These are phyloP conservation scores for Syritta pipiens DNA, from an alignment of 2,888 invertebrate genomes.

Conservation along the genomic window DNA sequence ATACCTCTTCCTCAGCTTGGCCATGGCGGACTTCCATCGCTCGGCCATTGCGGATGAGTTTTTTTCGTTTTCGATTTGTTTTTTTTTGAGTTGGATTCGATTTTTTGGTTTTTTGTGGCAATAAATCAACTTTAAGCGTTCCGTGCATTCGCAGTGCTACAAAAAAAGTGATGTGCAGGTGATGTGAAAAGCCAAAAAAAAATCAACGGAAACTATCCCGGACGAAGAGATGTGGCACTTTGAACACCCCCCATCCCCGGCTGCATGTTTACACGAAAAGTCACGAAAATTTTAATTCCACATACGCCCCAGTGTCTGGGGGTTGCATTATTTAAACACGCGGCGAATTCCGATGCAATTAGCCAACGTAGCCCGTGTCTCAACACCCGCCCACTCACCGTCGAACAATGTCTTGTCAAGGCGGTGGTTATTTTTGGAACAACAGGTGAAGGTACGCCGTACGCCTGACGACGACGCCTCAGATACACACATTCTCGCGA, in stretches of 20 bases:
- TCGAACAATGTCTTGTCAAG: conserved; percentile 32
- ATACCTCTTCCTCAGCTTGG: conserved; percentile 73
- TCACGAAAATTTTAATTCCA: conserved; percentile 26
- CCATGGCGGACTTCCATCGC: conserved; percentile 73
- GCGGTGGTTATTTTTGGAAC: conserved; percentile 44
- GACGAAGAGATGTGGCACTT: conserved; percentile 46
- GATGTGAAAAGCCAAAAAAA: conserved; percentile 35
- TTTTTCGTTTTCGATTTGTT: background rate
- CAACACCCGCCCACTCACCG: conserved; percentile 24
- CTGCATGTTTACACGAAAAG: conserved; percentile 23
- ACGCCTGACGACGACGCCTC: conserved; percentile 36
- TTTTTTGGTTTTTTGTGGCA: conserved; percentile 8
- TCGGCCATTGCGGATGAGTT: conserved; percentile 71
- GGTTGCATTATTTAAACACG: conserved; percentile 19
- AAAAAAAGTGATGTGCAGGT: conserved; percentile 37
- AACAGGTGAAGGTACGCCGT: conserved; percentile 53
- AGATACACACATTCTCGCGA: conserved; percentile 26
- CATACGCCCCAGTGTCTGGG: conserved; percentile 59
- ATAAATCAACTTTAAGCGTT: conserved; percentile 55
- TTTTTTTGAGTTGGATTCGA: background rate
- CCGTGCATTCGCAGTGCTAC: conserved; percentile 49
- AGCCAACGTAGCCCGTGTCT: conserved; percentile 20
- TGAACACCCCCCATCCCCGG: conserved; percentile 20
- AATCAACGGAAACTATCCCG: background rate
- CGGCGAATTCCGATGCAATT: conserved; percentile 55